Evolutionary conservation across 2,113 vertebrate species (phyloP).

Genomic region (Natator depressus): DNA sequence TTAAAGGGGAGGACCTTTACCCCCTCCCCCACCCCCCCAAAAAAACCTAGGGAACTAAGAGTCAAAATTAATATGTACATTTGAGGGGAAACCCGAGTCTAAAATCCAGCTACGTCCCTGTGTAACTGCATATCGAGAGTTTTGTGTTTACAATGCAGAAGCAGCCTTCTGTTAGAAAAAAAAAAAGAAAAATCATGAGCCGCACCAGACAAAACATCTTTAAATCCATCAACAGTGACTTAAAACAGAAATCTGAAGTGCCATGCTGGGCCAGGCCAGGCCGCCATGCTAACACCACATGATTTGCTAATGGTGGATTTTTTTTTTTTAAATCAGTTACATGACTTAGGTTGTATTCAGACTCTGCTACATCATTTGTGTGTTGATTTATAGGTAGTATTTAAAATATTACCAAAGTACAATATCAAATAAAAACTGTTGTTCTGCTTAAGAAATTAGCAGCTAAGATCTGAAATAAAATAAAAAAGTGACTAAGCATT

Average conservation of each 20-base stretch:
- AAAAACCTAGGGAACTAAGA: fast-evolving
- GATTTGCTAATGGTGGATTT: not conserved
- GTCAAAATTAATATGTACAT: not conserved
- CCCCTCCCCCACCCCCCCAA: not conserved
- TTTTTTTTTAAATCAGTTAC: not conserved
- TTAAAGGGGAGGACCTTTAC: not conserved
- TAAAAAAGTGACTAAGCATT: not conserved
- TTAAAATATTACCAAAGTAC: not conserved
- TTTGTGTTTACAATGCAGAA: not conserved
- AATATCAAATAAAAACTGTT: not conserved
- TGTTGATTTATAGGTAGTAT: not conserved
- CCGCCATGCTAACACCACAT: not conserved
- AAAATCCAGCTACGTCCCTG: not conserved
- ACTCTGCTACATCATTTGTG: not conserved
- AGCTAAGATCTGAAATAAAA: not conserved
- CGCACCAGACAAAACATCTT: not conserved
- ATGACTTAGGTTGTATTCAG: not conserved
- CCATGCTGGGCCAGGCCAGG: no score
- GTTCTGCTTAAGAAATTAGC: not conserved
- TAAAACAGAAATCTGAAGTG: not conserved
- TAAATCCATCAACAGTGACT: not conserved
- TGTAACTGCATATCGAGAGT: not conserved
- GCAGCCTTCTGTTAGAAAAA: not conserved
- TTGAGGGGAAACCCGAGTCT: not conserved
- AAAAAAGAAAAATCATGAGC: not conserved